Percentiles rank a stretch among this genome's conserved stretches.
These are phyloP conservation scores for Myoxocephalus aenaeus DNA, from an alignment of 2,797 vertebrate species.

Conservation along the genomic window DNA sequence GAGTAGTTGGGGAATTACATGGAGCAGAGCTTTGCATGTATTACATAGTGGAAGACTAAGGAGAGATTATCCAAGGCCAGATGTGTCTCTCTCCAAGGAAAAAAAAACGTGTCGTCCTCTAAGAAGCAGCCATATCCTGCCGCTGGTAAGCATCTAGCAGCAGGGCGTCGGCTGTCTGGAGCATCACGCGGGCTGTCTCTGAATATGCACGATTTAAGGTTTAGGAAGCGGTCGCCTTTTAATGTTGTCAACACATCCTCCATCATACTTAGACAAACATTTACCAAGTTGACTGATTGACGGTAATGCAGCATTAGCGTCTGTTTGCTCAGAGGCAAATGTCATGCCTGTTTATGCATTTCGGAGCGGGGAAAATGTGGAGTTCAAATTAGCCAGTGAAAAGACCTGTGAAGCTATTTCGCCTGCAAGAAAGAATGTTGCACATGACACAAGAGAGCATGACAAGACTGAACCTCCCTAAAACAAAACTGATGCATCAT, in stretches of 20 bases:
- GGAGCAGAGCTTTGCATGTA: conserved; percentile 79
- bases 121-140: conserved; percentile 69
- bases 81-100: conserved; percentile 78
- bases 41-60: conserved; percentile 76
- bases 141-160: conserved; percentile 65
- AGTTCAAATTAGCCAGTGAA: conserved; percentile 51
- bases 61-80: conserved; percentile 82
- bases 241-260: conserved; percentile 68
- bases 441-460: conserved; percentile 7
- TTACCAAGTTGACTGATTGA: conserved; percentile 73
- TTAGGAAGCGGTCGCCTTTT: conserved; percentile 64
- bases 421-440: conserved; percentile 17
- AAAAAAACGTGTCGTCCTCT: conserved; percentile 60
- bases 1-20: conserved; percentile 75
- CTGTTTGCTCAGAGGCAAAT: conserved; percentile 69
- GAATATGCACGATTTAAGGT: conserved; percentile 76
- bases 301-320: conserved; percentile 75
- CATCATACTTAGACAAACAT: conserved; percentile 75
- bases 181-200: conserved; percentile 70
- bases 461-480: conserved; percentile 28
- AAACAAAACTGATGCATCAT: conserved; percentile 50
- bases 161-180: conserved; percentile 68
- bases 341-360: conserved; percentile 66
- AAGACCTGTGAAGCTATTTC: conserved; percentile 36
- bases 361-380: conserved; percentile 27